Evolutionary conservation across 2,888 invertebrate genomes (phyloP), one percentile per base, ranked within the genome.

Genomic region (Pemphredon lugubris): DNA sequence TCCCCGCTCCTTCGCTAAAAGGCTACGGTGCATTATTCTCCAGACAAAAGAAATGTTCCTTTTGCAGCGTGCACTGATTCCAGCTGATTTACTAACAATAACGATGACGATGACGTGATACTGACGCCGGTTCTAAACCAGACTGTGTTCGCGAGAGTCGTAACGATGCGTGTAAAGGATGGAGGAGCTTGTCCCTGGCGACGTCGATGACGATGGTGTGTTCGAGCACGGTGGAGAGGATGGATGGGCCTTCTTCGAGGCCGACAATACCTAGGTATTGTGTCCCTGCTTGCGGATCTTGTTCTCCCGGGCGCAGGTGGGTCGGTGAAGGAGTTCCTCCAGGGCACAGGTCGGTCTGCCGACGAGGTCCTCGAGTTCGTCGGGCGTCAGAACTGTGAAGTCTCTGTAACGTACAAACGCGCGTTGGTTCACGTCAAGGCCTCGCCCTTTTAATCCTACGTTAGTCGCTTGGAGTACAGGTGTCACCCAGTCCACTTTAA

Each of bases 281-380:
- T 88, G 85, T 26, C 85, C 84, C 59, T 86, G 86, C 67, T 86
- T 85, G 50, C 86, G 89, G 79, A 86, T 86, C 90, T 92, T 92
- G 79, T 90, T 91, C 83, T 92, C 92, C 82, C 91, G 90, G 50
- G 90, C 86, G 45, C 82, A 83, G 47, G 86, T 85, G 55, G 73
- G 90, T 87, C 64, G 91, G 67, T 92, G 92, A 70, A 93, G 92
- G 59, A 93, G 90, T 39, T 91, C 90, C 83, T 93, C 93, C 61
- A 92, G 88, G 82, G 93, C 93, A 26, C 92, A 92, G 1, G 92
- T 91, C 55, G 92, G n/a, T n/a, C n/a, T n/a, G 67, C 92, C 92
- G 70, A 93, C 92, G 59, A 93, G 90, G 40, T 91, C 90, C 83
- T 93, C 93, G 61, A 92, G 88, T 82, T 93, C 93, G 26, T 92